Percentiles rank a stretch among this genome's conserved stretches.
phyloP scores from a whole-genome alignment of 1,140 invertebrate species.

The Camponotus pennsylvanicus region DNA sequence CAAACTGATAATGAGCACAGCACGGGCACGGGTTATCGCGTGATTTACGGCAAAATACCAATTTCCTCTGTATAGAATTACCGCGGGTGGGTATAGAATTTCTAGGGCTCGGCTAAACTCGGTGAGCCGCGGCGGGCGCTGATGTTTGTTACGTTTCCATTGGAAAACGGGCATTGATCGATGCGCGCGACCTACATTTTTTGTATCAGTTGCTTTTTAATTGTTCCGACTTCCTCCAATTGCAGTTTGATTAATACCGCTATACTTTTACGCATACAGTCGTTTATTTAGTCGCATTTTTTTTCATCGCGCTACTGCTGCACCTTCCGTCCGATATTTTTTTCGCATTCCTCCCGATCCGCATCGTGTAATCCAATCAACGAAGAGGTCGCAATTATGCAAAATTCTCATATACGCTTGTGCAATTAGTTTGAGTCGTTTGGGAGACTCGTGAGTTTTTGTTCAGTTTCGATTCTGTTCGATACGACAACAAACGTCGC shows the following conservation, averaged over 20 bases:
- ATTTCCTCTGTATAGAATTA: slow-evolving; percentile 66
- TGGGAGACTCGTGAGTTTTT: slow-evolving; percentile 26
- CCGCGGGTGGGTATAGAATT: slow-evolving; percentile 38
- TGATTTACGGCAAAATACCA: slow-evolving; percentile 66
- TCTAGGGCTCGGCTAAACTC: slow-evolving; percentile 5
- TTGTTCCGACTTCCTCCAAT: slow-evolving; percentile 53
- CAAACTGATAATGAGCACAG: slow-evolving; percentile 67
- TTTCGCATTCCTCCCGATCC: slow-evolving; percentile 25
- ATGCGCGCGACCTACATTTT: slow-evolving; percentile 56
- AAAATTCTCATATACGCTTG: slow-evolving; percentile 34
- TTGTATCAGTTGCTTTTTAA: slow-evolving; percentile 60
- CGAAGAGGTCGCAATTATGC: slow-evolving; percentile 35
- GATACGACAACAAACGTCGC: not conserved
- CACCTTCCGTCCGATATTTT: slow-evolving; percentile 33
- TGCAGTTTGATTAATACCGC: slow-evolving; percentile 46
- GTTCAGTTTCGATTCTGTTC: not conserved
- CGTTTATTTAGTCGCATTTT: slow-evolving; percentile 37
- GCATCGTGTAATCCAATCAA: slow-evolving; percentile 40
- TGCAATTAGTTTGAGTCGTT: slow-evolving; percentile 45
- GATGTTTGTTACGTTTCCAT: slow-evolving; percentile 57
- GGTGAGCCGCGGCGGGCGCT: not conserved
- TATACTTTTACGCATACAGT: not conserved
- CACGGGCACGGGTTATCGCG: slow-evolving; percentile 41
- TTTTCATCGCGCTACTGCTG: slow-evolving; percentile 5
- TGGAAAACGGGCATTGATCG: slow-evolving; percentile 63